phyloP scores from a whole-genome alignment of 2,888 invertebrate species.

The Spilosoma lubricipeda region DNA sequence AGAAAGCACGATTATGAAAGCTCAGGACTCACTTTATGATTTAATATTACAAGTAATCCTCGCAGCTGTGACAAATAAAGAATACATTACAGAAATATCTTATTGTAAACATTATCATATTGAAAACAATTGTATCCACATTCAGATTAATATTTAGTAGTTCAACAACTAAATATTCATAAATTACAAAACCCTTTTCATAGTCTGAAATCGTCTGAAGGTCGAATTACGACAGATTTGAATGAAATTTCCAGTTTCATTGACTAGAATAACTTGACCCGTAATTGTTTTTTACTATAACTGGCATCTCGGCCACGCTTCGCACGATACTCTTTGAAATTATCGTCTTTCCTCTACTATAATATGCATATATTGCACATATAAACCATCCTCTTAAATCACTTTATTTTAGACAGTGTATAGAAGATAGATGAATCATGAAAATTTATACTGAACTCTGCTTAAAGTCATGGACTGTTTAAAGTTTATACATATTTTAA shows the following conservation, averaged over 20 bases:
- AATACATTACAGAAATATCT: constrained; percentile 2
- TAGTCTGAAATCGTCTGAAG: background rate
- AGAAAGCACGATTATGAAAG: background rate
- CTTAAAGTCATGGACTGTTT: too few species aligned
- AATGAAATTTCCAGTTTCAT: background rate
- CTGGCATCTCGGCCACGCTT: too few species aligned
- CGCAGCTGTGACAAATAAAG: constrained; percentile 18
- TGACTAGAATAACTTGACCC: background rate
- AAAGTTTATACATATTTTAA: too few species aligned
- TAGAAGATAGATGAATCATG: too few species aligned
- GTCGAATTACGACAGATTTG: background rate
- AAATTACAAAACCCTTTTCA: background rate
- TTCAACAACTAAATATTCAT: background rate
- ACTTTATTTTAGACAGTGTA: too few species aligned
- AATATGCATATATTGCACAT: too few species aligned
- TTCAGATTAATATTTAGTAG: background rate
- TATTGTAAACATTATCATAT: background rate
- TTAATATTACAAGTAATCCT: constrained; percentile 16
- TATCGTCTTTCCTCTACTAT: too few species aligned
- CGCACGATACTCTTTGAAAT: too few species aligned
- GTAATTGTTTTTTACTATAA: too few species aligned
- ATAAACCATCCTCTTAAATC: too few species aligned
- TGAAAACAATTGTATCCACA: background rate
- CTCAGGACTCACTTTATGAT: constrained; percentile 11
- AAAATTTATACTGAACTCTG: too few species aligned